A percentile compares a stretch with the other conserved stretches of the same genome.
phyloP scores from a whole-genome alignment of 2,113 vertebrate species.

The Epinephelus lanceolatus region DNA sequence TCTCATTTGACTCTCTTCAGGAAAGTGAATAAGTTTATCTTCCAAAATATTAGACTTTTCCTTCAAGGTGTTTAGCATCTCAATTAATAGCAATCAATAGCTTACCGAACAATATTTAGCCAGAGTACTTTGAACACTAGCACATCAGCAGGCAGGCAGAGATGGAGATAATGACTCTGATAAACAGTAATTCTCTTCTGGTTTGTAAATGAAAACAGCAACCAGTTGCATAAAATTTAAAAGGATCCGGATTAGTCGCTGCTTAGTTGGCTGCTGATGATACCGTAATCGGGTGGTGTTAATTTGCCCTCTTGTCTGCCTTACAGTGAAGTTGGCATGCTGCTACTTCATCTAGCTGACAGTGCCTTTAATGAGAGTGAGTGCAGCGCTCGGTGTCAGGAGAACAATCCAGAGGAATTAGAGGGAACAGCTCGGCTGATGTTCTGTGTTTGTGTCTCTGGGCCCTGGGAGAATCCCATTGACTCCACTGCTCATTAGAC shows the following conservation, averaged over 20 bases:
- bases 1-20: neutral
- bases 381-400: conserved; percentile 64
- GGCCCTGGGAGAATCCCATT: conserved; percentile 71
- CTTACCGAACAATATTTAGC: conserved; percentile 39
- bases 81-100: conserved; percentile 33
- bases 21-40: neutral
- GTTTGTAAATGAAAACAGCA: conserved; percentile 50
- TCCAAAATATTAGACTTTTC: neutral
- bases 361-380: conserved; percentile 72
- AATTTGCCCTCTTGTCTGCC: conserved; percentile 48
- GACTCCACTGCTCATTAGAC: conserved; percentile 81
- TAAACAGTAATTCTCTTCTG: conserved; percentile 40
- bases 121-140: conserved; percentile 39
- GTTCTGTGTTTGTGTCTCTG: conserved; percentile 73
- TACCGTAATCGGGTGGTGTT: conserved; percentile 35
- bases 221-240: conserved; percentile 55
- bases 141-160: conserved; percentile 41
- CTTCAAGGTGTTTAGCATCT: conserved; percentile 31
- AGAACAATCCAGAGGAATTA: conserved; percentile 78
- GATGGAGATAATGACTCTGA: conserved; percentile 37
- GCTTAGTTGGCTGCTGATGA: conserved; percentile 46
- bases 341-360: conserved; percentile 66
- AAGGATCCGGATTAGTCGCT: conserved; percentile 42
- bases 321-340: conserved; percentile 49
- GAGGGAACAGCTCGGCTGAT: conserved; percentile 65